Evolutionary conservation across 1,140 invertebrate genomes (phyloP), one percentile per base, ranked within the genome.

Genomic region (Macrobrachium nipponense): DNA sequence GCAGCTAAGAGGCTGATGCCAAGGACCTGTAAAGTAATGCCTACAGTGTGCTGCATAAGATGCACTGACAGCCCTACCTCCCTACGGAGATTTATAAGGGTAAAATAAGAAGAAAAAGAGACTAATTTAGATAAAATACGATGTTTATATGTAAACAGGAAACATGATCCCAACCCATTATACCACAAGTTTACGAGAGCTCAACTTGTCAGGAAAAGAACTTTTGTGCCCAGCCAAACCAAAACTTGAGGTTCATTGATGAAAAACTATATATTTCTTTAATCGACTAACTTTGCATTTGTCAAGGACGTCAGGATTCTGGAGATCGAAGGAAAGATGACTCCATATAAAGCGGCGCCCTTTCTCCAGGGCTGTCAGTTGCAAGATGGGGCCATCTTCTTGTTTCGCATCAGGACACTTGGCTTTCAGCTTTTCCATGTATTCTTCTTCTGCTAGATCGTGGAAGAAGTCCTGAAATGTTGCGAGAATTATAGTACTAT

Each of bases 261-360:
- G 6, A 70, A 2, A 70, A 2, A 36, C 4, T n/a, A 20, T 36
- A n/a, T n/a, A n/a, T 27, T n/a, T 0, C 0, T 20, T 36, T 27
- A 70, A 70, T 15, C 17, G 6, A 20, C 66, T 70, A 27, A 98
- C 94, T 95, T 98, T 88, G 23, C 73, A 80, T 27, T 62, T 89
- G 27, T 89, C 75, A 14, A 88, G 61, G 43, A 89, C 23, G 51
- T 88, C 75, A 27, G 87, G 79, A 17, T 91, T 91, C 60, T 92
- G 79, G 27, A 92, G 87, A 43, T 89, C 88, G 51, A 89, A 88
- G 36, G 91, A 91, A 17, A 92, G 88, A 88, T 92, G 92, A 61
- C 91, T 91, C 89, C 92, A 92, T 17, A 92, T 90, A n/a, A 92
- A 89, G 58, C 92, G 87, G 14, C 90, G 91, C 18, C 8, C n/a